Conservation (phyloP, 2,113 vertebrate species). For the Salvator merianae region DNA sequence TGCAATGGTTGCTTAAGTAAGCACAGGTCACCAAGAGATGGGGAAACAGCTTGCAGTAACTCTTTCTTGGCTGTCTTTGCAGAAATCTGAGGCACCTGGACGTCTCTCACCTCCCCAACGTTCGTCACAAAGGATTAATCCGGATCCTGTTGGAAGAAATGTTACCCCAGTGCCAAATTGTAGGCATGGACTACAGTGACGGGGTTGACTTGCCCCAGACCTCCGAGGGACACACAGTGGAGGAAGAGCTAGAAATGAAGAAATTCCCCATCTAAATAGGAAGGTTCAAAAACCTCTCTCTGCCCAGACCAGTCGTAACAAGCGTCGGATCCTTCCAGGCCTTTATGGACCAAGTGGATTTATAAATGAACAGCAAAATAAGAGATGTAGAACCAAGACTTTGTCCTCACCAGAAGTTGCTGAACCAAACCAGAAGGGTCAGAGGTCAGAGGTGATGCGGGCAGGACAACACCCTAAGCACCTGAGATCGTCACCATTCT, state of each 20-base stretch:
- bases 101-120: constrained; percentile 76
- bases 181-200: constrained; percentile 70
- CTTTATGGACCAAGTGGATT: no score
- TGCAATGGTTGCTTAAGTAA: no score
- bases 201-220: background rate
- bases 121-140: constrained; percentile 75
- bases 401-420: no score
- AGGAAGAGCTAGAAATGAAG: accelerated
- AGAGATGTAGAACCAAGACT: no score
- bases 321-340: no score
- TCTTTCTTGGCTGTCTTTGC: background rate
- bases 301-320: no score
- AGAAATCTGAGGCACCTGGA: constrained; percentile 80
- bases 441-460: background rate
- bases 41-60: background rate
- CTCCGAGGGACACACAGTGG: accelerated
- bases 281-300: no score
- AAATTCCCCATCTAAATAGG: background rate
- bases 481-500: background rate
- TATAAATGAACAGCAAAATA: background rate
- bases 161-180: constrained; percentile 81
- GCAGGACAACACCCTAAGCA: no score
- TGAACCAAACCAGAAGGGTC: background rate
- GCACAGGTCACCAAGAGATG: no score
- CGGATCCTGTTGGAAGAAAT: constrained; percentile 87